phyloP scores from a whole-genome alignment of 2,113 vertebrate genomes.

The human (Homo sapiens) region GRCh38 chr2:59156501-59157000 shows the following conservation, averaged over 20 bases:
- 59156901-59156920: background rate
- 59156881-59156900: background rate
- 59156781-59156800: background rate
- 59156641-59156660: background rate
- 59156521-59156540: background rate
- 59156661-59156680: background rate
- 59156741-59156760: background rate
- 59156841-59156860: background rate
- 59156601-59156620: background rate
- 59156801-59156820: background rate
- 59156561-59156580: background rate
- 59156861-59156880: background rate
- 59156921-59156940: background rate
- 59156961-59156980: slow-evolving; percentile 30
- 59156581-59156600: background rate
- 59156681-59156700: background rate
- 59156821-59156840: background rate
- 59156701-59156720: background rate
- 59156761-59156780: background rate
- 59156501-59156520: background rate
- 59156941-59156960: background rate
- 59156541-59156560: slow-evolving; percentile 46
- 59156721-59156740: background rate
- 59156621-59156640: background rate
- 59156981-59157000: background rate